Percentiles rank a stretch among this genome's conserved stretches.
Evolutionary conservation across 2,888 invertebrate genomes (phyloP).

Genomic region (Erebia ligea): DNA sequence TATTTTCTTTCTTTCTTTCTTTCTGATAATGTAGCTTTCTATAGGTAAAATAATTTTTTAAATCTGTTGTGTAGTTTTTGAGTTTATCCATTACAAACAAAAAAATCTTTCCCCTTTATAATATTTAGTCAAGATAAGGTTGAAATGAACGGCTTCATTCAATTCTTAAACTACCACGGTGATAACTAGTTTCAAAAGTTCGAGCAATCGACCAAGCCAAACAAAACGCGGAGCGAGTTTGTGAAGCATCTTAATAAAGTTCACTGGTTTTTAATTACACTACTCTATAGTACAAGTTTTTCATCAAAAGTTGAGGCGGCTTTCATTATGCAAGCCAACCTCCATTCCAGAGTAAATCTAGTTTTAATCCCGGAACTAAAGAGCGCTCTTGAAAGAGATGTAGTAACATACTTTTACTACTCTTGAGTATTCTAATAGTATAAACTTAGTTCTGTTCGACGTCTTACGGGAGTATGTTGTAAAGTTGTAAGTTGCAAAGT

Average conservation of each 20-base stretch:
- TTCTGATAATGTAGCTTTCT: too few relatives aligned
- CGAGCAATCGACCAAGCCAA: slow-evolving; percentile 1
- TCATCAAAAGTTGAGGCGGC: slow-evolving; percentile 58
- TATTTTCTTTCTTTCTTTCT: too few relatives aligned
- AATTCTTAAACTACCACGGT: background rate
- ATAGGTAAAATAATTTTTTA: too few relatives aligned
- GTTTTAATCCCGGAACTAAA: slow-evolving; percentile 61
- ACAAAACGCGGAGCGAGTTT: background rate
- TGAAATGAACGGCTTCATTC: background rate
- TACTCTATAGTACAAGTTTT: slow-evolving; percentile 44
- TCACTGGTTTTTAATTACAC: slow-evolving; percentile 46
- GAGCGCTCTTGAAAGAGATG: slow-evolving; percentile 39
- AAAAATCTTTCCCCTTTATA: too few relatives aligned
- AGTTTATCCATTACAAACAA: too few relatives aligned
- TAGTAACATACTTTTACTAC: slow-evolving; percentile 34
- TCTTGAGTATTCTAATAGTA: background rate
- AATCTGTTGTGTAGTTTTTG: too few relatives aligned
- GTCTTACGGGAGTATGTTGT: background rate
- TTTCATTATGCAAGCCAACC: slow-evolving; percentile 55
- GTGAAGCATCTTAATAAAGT: slow-evolving; percentile 33
- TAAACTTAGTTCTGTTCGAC: slow-evolving; percentile 17
- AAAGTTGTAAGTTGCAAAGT: too few relatives aligned
- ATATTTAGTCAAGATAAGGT: too few relatives aligned
- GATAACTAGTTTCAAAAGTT: background rate
- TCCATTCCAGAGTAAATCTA: slow-evolving; percentile 50